Evolutionary conservation across 2,113 vertebrate genomes (phyloP).

Genomic region (Pungitius pungitius): DNA sequence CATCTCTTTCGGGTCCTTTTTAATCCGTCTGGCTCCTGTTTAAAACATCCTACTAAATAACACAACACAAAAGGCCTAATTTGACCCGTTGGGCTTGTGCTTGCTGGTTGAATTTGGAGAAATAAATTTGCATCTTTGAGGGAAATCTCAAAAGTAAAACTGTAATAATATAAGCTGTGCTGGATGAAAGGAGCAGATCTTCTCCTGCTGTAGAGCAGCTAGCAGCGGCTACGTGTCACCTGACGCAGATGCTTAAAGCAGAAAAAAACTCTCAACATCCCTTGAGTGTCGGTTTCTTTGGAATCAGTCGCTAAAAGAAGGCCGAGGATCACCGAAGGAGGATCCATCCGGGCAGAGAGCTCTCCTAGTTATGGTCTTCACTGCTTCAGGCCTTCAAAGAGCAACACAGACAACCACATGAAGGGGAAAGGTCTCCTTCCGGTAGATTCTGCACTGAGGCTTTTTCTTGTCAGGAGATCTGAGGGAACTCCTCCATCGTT

Average conservation of each 20-base stretch:
- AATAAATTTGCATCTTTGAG: not conserved
- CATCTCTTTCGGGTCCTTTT: not conserved
- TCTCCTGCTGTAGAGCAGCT: not conserved
- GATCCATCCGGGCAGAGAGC: too few species aligned
- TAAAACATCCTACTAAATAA: too few species aligned
- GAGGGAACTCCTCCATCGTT: not conserved
- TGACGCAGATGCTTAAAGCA: not conserved
- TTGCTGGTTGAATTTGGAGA: not conserved
- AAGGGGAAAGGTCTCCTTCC: not conserved
- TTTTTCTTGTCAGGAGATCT: slow-evolving; percentile 8
- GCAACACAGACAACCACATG: not conserved
- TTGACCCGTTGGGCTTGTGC: not conserved
- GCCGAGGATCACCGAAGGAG: too few species aligned
- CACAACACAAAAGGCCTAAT: too few species aligned
- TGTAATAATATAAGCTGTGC: not conserved
- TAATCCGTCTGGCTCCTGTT: too few species aligned
- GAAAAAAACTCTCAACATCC: too few species aligned
- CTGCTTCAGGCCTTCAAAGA: not conserved
- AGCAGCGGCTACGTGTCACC: not conserved
- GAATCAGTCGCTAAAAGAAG: too few species aligned
- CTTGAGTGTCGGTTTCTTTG: too few species aligned
- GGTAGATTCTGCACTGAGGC: not conserved
- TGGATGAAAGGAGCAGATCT: not conserved
- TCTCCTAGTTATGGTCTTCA: too few species aligned
- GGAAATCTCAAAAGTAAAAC: not conserved